A percentile compares a stretch with the other conserved stretches of the same genome.
These are phyloP conservation scores for Pyrrhia umbra DNA, from an alignment of 2,888 invertebrate species.

Conservation along the genomic window DNA sequence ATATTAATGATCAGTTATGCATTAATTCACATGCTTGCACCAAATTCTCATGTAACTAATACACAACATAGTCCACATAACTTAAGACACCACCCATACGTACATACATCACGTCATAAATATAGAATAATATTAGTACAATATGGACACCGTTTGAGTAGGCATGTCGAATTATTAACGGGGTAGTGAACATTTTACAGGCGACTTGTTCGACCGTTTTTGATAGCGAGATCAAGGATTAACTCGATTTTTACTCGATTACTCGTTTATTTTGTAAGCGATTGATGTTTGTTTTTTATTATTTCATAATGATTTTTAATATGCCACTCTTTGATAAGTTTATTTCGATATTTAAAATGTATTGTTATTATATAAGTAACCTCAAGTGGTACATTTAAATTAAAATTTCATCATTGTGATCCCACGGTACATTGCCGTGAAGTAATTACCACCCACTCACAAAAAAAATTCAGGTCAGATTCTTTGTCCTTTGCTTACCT, in stretches of 20 bases:
- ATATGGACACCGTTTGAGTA: constrained; percentile 33
- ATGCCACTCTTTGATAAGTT: too few relatives aligned
- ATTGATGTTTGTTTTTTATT: background rate
- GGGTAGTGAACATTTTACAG: constrained; percentile 58
- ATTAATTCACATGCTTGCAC: constrained; percentile 20
- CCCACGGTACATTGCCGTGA: too few relatives aligned
- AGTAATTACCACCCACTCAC: too few relatives aligned
- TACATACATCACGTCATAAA: background rate
- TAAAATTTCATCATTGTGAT: too few relatives aligned
- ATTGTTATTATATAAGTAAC: too few relatives aligned
- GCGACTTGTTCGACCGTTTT: constrained; percentile 51
- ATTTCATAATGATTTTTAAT: too few relatives aligned
- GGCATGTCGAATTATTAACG: constrained; percentile 53
- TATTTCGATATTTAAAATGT: too few relatives aligned
- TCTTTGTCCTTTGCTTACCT: too few relatives aligned
- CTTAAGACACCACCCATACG: background rate
- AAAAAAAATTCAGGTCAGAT: too few relatives aligned
- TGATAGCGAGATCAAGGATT: constrained; percentile 39
- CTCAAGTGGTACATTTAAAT: too few relatives aligned
- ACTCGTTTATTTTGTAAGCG: background rate
- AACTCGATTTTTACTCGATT: constrained; percentile 20
- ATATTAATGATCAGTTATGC: background rate
- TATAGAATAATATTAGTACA: constrained; percentile 17
- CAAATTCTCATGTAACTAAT: constrained; percentile 20
- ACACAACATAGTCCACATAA: constrained; percentile 21